These are phyloP conservation scores for Thunnus maccoyii DNA, from an alignment of 2,113 vertebrate species.

Conservation along the genomic window DNA sequence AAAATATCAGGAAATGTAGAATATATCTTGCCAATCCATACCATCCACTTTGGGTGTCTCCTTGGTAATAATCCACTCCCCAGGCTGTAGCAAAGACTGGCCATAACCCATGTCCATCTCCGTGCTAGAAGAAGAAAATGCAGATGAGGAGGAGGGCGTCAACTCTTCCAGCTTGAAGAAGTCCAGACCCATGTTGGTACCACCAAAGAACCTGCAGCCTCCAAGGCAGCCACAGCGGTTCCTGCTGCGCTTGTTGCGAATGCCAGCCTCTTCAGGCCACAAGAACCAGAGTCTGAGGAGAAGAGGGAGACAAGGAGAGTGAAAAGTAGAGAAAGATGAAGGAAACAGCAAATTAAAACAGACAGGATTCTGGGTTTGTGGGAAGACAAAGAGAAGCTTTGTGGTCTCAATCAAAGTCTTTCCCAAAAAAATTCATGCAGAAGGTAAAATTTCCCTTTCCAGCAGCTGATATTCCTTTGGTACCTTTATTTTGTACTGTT, in stretches of 20 bases:
- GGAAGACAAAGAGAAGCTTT: too few species aligned
- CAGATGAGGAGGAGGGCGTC: constrained; percentile 94
- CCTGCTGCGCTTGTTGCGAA: constrained; percentile 90
- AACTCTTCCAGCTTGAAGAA: constrained; percentile 95
- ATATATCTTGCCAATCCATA: constrained; percentile 67
- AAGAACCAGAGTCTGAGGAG: constrained; percentile 93
- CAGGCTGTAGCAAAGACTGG: constrained; percentile 94
- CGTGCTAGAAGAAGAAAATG: constrained; percentile 88
- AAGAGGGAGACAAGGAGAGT: background rate
- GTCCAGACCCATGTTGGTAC: constrained; percentile 91
- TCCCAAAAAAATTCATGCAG: too few species aligned
- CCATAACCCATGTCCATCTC: constrained; percentile 97
- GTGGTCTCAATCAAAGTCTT: too few species aligned
- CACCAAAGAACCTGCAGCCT: constrained; percentile 95
- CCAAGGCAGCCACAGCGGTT: constrained; percentile 97
- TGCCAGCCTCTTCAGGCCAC: constrained; percentile 91
- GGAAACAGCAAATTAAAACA: background rate
- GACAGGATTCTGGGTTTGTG: too few species aligned
- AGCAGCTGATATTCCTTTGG: too few species aligned
- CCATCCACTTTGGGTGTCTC: constrained; percentile 92
- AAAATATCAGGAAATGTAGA: background rate
- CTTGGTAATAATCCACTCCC: constrained; percentile 95
- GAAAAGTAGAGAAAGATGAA: background rate
- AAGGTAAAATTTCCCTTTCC: too few species aligned
- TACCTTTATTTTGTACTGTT: too few species aligned